Base-by-base conservation (phyloP, 1,140 invertebrate genomes). In the Drosophila guanche region DNA sequence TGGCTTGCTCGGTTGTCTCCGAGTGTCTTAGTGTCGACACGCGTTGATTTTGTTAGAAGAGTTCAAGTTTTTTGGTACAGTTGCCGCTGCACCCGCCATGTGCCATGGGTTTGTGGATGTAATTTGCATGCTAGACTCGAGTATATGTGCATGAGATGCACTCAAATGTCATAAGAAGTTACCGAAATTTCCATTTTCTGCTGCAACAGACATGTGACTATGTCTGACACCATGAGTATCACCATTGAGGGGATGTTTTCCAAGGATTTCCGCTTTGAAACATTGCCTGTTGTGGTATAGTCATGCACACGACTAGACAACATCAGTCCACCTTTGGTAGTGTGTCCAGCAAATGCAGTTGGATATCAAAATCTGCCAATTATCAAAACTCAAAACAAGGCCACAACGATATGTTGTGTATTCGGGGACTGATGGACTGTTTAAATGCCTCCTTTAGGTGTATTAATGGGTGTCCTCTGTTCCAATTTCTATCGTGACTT, bases 11-110 rank as follows among this genome's bases (percentile, higher is more conserved):
- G 54, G 51, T 16, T 71, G 42, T 43, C 72, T 33, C 41, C 68
- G 69, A 77, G 83, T 86, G 83, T 81, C 83, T 79, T 79, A 88
- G 79, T 83, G 78, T 89, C 83, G 88, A 88, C 81, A 86, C 83
- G 83, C 83, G 83, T 88, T 86, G 72, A 85, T 68, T 85, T 58
- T 85, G 65, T 63, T 63, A 65, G 37, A 46, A 29, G 23, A 33
- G 20, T 29, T 37, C 57, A 29, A 50, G 58, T 46, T 40, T 69
- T 65, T 75, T 51, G 73, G 81, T 85, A 85, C 81, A 85, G 81
- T 86, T 77, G 81, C 63, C 61, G 47, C 76, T 46, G 41, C 16
- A 20, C 16, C 50, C 40, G 58, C 48, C 56, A 37, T 62, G 37
- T 62, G 59, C 59, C 56, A 37, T 62, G 37, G 59, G 59, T 60